These are phyloP conservation scores for Neelides folsomi DNA, from an alignment of 2,888 invertebrate genomes.

Conservation along the genomic window DNA sequence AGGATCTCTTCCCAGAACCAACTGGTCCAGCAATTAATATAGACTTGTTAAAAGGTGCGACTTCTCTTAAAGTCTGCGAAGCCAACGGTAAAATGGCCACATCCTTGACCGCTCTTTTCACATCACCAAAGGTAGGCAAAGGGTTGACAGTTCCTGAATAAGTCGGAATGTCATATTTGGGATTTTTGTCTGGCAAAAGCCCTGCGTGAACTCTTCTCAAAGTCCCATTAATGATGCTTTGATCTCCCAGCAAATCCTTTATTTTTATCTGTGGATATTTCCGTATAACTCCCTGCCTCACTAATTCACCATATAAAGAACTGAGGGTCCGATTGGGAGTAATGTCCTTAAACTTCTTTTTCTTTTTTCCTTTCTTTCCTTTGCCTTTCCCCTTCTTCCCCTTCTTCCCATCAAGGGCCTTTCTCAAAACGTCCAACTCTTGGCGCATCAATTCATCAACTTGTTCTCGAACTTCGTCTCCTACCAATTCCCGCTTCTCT, in stretches of 20 bases:
- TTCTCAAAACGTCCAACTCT: not conserved
- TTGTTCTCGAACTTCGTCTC: conserved; percentile 62
- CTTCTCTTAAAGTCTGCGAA: conserved; percentile 28
- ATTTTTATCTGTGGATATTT: conserved; percentile 56
- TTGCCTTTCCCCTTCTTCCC: not conserved
- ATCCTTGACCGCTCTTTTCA: conserved; percentile 70
- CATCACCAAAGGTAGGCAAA: conserved; percentile 57
- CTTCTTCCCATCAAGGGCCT: not conserved
- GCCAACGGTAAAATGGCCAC: conserved; percentile 80
- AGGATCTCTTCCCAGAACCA: conserved; percentile 75
- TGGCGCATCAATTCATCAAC: conserved; percentile 40
- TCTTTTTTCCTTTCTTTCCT: not conserved
- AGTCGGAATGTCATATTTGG: conserved; percentile 8
- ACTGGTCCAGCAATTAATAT: conserved; percentile 67
- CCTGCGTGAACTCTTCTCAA: conserved; percentile 14
- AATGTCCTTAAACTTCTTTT: conserved; percentile 53
- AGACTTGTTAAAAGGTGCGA: conserved; percentile 46
- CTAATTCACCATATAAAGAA: conserved; percentile 81
- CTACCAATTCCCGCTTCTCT: conserved; percentile 69
- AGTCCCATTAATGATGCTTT: conserved; percentile 44
- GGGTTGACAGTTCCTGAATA: conserved; percentile 46
- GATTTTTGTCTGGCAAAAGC: conserved; percentile 1
- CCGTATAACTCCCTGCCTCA: conserved; percentile 78
- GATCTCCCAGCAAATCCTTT: conserved; percentile 65
- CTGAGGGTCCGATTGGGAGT: conserved; percentile 77